phyloP scores from a whole-genome alignment of 1,140 invertebrate genomes.

The Brachionus paranguensis region DNA sequence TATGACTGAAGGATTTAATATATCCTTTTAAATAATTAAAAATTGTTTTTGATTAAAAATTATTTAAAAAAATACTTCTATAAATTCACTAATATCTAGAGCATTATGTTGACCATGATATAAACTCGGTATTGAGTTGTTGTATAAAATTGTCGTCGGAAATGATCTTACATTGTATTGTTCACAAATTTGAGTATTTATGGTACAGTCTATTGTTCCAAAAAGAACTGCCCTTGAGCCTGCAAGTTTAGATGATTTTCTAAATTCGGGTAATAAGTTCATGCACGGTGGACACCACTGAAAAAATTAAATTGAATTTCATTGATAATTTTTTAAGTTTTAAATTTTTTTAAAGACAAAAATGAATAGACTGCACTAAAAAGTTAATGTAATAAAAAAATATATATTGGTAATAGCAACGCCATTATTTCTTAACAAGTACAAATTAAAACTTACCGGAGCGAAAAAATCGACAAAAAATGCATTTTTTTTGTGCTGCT shows the following conservation, averaged over 20 bases:
- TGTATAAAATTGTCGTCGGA: slow-evolving; percentile 69
- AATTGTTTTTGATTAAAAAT: neutral
- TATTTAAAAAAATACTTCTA: slow-evolving; percentile 42
- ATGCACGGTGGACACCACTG: slow-evolving; percentile 74
- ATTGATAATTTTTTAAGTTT: neutral
- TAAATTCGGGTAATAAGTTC: slow-evolving; percentile 65
- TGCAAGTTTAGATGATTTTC: slow-evolving; percentile 61
- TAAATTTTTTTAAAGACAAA: neutral
- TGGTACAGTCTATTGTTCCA: slow-evolving; percentile 62
- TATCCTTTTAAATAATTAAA: slow-evolving; percentile 46
- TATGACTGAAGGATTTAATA: slow-evolving; percentile 60
- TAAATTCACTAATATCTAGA: slow-evolving; percentile 63
- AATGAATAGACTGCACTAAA: neutral
- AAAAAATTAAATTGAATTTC: neutral
- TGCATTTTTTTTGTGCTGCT: slow-evolving; percentile 51
- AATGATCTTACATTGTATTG: slow-evolving; percentile 66
- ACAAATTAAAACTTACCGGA: slow-evolving; percentile 50
- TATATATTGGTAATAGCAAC: neutral
- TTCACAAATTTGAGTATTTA: slow-evolving; percentile 55
- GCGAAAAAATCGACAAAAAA: slow-evolving; percentile 76
- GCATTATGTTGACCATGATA: slow-evolving; percentile 64
- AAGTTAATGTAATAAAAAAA: neutral
- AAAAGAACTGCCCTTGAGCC: slow-evolving; percentile 59
- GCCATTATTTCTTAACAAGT: neutral
- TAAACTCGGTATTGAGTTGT: slow-evolving; percentile 59